Conservation (phyloP, 2,888 invertebrate species). For the Eurois occulta region DNA sequence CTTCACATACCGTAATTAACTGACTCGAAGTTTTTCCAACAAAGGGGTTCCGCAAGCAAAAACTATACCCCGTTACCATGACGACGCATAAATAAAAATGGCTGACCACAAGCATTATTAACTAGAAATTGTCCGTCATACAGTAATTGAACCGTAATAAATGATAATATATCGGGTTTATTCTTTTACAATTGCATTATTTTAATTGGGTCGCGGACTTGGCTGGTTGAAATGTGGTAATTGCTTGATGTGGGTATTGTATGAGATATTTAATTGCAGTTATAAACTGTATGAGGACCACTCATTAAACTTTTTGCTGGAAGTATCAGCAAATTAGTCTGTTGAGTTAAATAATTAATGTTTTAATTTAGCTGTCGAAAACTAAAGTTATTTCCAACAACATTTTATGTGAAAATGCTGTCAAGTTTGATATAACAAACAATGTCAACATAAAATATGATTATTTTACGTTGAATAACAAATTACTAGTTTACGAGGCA, state of each 20-base stretch:
- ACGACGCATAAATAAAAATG: constrained; percentile 74
- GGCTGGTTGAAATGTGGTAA: constrained; percentile 46
- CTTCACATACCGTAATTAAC: constrained; percentile 82
- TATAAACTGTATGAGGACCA: constrained; percentile 6
- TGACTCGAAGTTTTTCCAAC: constrained; percentile 80
- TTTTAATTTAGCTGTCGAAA: constrained; percentile 13
- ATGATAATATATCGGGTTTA: constrained; percentile 56
- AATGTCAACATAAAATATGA: constrained; percentile 13
- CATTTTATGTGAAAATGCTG: constrained; percentile 9
- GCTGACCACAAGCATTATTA: constrained; percentile 58
- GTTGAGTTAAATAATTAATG: constrained; percentile 1
- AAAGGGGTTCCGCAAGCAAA: constrained; percentile 77
- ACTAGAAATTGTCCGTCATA: constrained; percentile 64
- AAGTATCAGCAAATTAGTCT: background rate
- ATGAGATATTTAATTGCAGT: constrained; percentile 49
- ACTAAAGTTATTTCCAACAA: background rate
- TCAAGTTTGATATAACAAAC: constrained; percentile 17
- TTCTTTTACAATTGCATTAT: constrained; percentile 58
- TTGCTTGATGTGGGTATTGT: constrained; percentile 44
- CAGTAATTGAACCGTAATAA: constrained; percentile 62
- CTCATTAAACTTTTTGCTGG: constrained; percentile 17
- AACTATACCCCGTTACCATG: constrained; percentile 78
- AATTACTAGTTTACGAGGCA: constrained; percentile 38
- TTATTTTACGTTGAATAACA: constrained; percentile 32
- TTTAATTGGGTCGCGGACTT: constrained; percentile 60